Evolutionary conservation across 1,140 invertebrate species (phyloP).

Genomic region (Aphidius ervi): DNA sequence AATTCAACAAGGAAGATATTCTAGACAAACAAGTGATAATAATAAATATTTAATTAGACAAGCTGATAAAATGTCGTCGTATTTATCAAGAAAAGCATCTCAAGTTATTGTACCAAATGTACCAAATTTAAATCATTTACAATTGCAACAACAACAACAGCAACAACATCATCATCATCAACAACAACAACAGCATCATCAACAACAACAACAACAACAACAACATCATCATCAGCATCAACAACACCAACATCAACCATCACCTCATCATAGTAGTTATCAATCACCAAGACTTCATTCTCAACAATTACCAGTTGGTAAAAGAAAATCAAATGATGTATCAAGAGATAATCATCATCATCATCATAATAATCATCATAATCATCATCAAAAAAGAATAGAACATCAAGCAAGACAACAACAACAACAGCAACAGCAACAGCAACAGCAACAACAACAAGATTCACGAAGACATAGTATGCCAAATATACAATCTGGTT

Average conservation of each 20-base stretch:
- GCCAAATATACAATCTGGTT: constrained; percentile 39
- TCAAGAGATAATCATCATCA: constrained; percentile 26
- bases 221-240: neutral
- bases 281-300: neutral
- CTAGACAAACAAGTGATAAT: constrained; percentile 24
- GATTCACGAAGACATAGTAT: constrained; percentile 41
- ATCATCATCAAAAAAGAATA: neutral
- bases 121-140: constrained; percentile 46
- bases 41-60: constrained; percentile 39
- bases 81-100: constrained; percentile 41
- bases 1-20: constrained; percentile 25
- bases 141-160: constrained; percentile 22
- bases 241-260: too few relatives aligned
- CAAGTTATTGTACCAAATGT: constrained; percentile 47
- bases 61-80: constrained; percentile 41
- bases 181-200: constrained; percentile 13
- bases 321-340: constrained; percentile 38
- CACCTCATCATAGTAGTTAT: neutral
- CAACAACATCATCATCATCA: neutral
- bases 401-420: too few relatives aligned
- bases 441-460: constrained; percentile 15
- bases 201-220: constrained; percentile 26
- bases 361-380: too few relatives aligned
- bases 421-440: neutral
- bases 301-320: constrained; percentile 37